Evolutionary conservation across 1,140 invertebrate species (phyloP).

Genomic region (Macrotrachela quadricornifera): DNA sequence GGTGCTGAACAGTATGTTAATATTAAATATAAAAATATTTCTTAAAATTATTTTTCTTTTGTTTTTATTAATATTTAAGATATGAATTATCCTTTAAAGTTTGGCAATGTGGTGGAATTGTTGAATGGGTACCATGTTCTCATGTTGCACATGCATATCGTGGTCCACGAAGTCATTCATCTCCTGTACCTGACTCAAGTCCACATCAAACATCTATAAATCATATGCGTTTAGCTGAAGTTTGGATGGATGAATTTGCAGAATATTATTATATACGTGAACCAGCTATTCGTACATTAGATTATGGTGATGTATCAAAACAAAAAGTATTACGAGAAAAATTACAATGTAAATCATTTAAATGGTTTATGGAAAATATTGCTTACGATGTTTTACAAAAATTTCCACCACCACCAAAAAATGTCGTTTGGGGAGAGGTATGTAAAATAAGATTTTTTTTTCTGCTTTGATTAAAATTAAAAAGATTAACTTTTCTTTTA

Average conservation of each 20-base stretch:
- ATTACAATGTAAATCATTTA: constrained; percentile 66
- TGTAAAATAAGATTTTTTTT: constrained; percentile 9
- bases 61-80: too few relatives aligned
- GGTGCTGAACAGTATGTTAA: constrained; percentile 84
- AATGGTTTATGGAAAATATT: constrained; percentile 93
- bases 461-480: too few relatives aligned
- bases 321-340: constrained; percentile 30
- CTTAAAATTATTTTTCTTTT: too few relatives aligned
- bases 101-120: constrained; percentile 93
- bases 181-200: not conserved
- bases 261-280: constrained; percentile 9
- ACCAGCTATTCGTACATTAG: not conserved
- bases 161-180: constrained; percentile 13
- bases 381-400: constrained; percentile 80
- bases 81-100: constrained; percentile 54
- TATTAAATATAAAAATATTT: too few relatives aligned
- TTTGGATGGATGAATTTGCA: constrained; percentile 9
- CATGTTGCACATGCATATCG: constrained; percentile 83
- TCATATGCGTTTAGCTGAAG: constrained; percentile 7
- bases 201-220: constrained; percentile 6
- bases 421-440: constrained; percentile 77
- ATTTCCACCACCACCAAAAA: constrained; percentile 78
- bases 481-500: not conserved
- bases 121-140: constrained; percentile 94
- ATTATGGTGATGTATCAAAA: constrained; percentile 54